A percentile compares a stretch with the other conserved stretches of the same genome.
Conservation (phyloP, 2,888 invertebrate genomes). For the Caenorhabditis parvicauda region DNA sequence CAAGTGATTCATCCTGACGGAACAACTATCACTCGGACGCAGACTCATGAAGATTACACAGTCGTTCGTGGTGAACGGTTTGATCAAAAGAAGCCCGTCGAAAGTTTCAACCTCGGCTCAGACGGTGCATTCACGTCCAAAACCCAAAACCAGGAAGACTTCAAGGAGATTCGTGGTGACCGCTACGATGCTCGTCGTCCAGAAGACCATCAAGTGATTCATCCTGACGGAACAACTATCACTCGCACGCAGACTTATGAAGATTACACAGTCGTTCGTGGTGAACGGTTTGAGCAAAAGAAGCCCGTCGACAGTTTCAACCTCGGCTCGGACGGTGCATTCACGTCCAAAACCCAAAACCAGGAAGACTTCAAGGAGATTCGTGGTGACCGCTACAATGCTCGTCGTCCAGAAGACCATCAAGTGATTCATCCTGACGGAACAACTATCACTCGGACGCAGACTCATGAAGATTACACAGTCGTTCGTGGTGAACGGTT, state of each 20-base stretch:
- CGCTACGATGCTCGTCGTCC: background rate
- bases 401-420: background rate
- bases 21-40: background rate
- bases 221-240: background rate
- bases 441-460: background rate
- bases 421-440: background rate
- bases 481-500: background rate
- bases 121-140: background rate
- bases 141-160: slow-evolving; percentile 6
- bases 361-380: slow-evolving; percentile 3
- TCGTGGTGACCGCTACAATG: background rate
- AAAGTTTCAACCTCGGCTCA: background rate
- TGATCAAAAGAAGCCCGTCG: background rate
- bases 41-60: slow-evolving; percentile 3
- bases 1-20: background rate
- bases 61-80: background rate
- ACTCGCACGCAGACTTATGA: background rate
- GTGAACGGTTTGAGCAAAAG: background rate
- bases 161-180: background rate
- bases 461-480: slow-evolving; percentile 3
- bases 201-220: background rate
- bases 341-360: slow-evolving; percentile 1
- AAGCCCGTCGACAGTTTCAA: background rate
- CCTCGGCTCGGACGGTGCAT: background rate
- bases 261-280: background rate